Percentiles rank a stretch among this genome's conserved stretches.
Conservation (phyloP, 2,888 invertebrate genomes). For the Synergus laeviventris region DNA sequence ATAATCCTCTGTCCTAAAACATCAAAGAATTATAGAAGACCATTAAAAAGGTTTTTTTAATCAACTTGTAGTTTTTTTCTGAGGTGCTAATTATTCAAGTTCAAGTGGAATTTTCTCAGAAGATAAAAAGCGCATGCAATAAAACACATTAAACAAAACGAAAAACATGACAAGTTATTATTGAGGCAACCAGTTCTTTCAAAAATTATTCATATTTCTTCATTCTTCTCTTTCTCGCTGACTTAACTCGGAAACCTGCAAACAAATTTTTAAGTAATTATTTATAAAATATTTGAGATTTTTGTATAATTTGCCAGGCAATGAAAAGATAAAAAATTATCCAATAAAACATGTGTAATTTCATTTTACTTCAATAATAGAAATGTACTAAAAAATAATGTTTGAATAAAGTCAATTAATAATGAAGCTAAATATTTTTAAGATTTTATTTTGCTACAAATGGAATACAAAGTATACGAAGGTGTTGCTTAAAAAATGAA, state of each 20-base stretch:
- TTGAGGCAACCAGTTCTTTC: not conserved
- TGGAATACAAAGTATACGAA: slow-evolving; percentile 26
- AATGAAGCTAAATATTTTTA: not conserved
- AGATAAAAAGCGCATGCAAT: not conserved
- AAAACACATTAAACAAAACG: too few relatives aligned
- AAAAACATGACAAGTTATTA: not conserved
- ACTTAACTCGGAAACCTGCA: not conserved
- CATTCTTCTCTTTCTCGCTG: too few relatives aligned
- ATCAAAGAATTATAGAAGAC: not conserved
- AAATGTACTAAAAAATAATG: not conserved
- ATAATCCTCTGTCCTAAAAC: not conserved
- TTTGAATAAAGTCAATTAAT: not conserved
- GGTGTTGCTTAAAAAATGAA: not conserved
- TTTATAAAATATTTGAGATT: not conserved
- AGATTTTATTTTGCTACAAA: slow-evolving; percentile 22
- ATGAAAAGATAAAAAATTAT: not conserved
- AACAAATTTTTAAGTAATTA: not conserved
- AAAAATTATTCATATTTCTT: too few relatives aligned
- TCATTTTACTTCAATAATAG: not conserved
- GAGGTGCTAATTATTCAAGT: not conserved
- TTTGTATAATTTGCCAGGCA: not conserved
- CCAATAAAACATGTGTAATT: not conserved
- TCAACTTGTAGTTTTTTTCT: not conserved
- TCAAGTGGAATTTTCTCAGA: not conserved
- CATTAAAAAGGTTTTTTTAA: not conserved